phyloP scores from a whole-genome alignment of 2,888 invertebrate species.

The Limnephilus auricula region DNA sequence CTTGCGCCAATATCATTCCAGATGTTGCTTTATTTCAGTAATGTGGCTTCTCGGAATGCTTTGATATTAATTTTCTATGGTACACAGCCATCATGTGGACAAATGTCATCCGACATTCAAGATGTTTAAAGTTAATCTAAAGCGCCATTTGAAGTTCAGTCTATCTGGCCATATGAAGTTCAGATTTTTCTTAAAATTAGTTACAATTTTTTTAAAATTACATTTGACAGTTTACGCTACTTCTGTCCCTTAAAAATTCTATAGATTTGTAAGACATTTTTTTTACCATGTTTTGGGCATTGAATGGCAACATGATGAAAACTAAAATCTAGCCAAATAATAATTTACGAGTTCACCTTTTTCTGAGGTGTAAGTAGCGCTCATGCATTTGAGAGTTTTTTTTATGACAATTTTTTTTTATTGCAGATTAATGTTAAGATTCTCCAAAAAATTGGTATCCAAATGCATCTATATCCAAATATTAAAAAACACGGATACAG shows the following conservation, averaged over 20 bases:
- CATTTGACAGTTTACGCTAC: too few relatives aligned
- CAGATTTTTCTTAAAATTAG: too few relatives aligned
- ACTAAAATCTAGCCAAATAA: not conserved
- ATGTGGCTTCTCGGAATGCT: too few relatives aligned
- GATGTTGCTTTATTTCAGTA: too few relatives aligned
- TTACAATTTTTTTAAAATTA: too few relatives aligned
- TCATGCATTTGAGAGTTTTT: not conserved
- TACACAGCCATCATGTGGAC: too few relatives aligned
- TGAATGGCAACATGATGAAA: not conserved
- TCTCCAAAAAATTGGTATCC: conserved; percentile 95
- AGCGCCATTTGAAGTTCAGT: too few relatives aligned
- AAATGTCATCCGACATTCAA: too few relatives aligned
- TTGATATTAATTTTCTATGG: too few relatives aligned
- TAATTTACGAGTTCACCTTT: not conserved
- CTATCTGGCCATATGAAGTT: too few relatives aligned
- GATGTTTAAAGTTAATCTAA: too few relatives aligned
- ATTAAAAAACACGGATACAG: conserved; percentile 89
- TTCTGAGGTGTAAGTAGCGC: not conserved
- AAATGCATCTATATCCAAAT: conserved; percentile 97
- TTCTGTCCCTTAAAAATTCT: not conserved
- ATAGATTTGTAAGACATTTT: not conserved
- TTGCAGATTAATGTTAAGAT: conserved; percentile 95
- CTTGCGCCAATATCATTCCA: too few relatives aligned
- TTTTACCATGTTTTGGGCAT: not conserved
- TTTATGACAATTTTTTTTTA: conserved; percentile 66